Conservation (phyloP, 2,113 vertebrate species). For the Panthera uncia region DNA sequence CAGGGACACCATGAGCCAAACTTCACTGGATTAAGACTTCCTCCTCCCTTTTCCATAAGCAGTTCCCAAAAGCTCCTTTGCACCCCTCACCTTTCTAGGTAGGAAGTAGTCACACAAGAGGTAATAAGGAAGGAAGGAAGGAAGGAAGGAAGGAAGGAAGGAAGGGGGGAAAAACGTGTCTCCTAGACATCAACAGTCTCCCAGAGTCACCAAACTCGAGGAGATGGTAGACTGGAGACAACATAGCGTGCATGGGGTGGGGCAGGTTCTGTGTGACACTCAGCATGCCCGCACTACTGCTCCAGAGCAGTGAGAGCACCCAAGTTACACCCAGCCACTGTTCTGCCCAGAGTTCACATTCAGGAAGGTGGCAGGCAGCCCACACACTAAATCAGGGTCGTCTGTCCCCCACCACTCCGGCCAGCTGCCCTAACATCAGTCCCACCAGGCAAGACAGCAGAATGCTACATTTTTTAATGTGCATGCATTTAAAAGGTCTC, state of each 20-base stretch:
- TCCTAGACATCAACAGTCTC: not conserved
- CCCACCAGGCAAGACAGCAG: not conserved
- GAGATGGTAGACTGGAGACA: not conserved
- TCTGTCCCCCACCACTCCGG: not conserved
- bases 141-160: not conserved
- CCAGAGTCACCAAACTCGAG: not conserved
- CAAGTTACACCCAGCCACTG: too few relatives aligned
- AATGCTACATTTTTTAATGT: not conserved
- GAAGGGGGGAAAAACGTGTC: not conserved
- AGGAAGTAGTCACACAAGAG: not conserved
- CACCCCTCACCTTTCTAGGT: not conserved
- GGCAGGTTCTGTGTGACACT: not conserved
- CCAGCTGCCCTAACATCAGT: not conserved
- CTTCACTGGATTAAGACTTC: too few relatives aligned
- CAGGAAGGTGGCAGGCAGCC: not conserved
- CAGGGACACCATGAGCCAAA: not conserved
- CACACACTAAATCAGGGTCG: not conserved
- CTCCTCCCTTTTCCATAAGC: not conserved
- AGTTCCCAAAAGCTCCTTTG: not conserved
- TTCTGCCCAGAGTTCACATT: not conserved
- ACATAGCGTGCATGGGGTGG: rapidly evolving
- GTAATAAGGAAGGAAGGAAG: not conserved
- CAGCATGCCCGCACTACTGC: not conserved
- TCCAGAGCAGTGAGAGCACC: not conserved
- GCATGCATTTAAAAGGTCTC: not conserved